These are phyloP conservation scores for Theretra japonica DNA, from an alignment of 2,888 invertebrate genomes.

Conservation along the genomic window DNA sequence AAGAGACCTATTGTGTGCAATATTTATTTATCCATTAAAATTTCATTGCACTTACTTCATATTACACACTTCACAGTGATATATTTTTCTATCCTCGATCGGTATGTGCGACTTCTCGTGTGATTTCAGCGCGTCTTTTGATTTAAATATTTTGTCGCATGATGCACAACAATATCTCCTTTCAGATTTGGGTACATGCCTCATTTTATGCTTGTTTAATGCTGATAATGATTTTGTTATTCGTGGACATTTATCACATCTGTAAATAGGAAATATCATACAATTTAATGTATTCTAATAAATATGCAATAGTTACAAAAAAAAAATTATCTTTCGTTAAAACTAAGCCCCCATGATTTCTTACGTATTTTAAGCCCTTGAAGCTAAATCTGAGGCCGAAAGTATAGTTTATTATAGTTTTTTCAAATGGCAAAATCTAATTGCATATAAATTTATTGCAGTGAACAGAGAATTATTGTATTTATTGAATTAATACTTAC, in stretches of 20 bases:
- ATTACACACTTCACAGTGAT: slow-evolving; percentile 78
- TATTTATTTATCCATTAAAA: too few relatives aligned
- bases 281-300: background rate
- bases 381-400: too few relatives aligned
- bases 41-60: slow-evolving; percentile 72
- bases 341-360: too few relatives aligned
- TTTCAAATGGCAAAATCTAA: too few relatives aligned
- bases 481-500: slow-evolving; percentile 58
- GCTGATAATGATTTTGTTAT: slow-evolving; percentile 76
- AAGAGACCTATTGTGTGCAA: too few relatives aligned
- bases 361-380: too few relatives aligned
- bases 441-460: too few relatives aligned
- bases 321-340: background rate
- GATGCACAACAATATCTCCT: slow-evolving; percentile 75
- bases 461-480: too few relatives aligned
- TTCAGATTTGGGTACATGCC: slow-evolving; percentile 82
- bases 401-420: too few relatives aligned
- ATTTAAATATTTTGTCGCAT: slow-evolving; percentile 79
- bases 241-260: slow-evolving; percentile 83
- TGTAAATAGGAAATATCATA: slow-evolving; percentile 49
- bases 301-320: background rate
- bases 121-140: slow-evolving; percentile 79
- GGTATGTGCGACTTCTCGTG: slow-evolving; percentile 83
- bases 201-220: slow-evolving; percentile 79
- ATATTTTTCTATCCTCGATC: slow-evolving; percentile 80